Conservation (phyloP, 2,113 vertebrate species). For the Pipra filicauda region DNA sequence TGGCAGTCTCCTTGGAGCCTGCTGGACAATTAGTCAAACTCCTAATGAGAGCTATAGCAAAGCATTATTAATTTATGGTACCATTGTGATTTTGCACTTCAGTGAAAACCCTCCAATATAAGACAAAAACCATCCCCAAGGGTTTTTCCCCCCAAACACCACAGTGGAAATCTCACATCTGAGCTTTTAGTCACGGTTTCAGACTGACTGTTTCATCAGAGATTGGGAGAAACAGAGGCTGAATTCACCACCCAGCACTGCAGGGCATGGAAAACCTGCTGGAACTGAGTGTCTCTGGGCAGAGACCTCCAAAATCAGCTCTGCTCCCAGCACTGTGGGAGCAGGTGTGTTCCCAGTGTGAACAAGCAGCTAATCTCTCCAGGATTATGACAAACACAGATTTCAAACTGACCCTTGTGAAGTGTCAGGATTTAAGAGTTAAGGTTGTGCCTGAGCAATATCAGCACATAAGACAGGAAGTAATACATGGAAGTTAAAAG, state of each 20-base stretch:
- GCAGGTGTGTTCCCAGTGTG: accelerated
- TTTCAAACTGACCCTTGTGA: background rate
- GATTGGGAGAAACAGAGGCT: background rate
- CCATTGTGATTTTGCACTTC: background rate
- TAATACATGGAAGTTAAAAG: background rate
- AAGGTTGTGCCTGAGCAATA: background rate
- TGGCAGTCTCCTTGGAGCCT: background rate
- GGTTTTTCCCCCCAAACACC: background rate
- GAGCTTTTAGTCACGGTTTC: background rate
- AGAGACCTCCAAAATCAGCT: background rate
- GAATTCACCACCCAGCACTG: background rate
- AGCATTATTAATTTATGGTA: background rate
- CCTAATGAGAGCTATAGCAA: background rate
- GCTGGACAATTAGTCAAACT: background rate
- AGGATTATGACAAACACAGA: background rate
- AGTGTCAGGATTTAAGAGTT: background rate
- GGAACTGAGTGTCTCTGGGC: background rate
- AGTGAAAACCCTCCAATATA: background rate
- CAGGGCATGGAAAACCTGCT: background rate
- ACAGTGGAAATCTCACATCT: background rate
- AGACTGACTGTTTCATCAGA: background rate
- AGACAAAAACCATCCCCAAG: background rate
- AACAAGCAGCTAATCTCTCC: background rate
- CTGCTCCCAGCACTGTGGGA: background rate
- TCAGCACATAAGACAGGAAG: background rate